Evolutionary conservation across 2,888 invertebrate species (phyloP).

Genomic region (Lochmaea capreae): DNA sequence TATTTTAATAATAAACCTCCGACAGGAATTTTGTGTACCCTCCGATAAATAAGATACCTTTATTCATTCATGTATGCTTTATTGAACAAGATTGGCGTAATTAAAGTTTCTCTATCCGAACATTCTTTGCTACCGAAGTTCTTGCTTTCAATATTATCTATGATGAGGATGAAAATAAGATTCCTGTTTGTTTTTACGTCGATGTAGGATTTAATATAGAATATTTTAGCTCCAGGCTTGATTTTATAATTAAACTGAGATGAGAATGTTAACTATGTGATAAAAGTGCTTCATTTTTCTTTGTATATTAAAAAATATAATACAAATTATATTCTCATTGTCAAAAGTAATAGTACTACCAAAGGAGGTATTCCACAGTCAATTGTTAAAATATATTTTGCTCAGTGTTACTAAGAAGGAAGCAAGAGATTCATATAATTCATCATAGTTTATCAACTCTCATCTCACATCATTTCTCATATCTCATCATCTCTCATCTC

Average conservation of each 20-base stretch:
- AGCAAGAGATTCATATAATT: too few species aligned
- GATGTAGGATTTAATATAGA: constrained; percentile 26
- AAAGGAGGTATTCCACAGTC: too few species aligned
- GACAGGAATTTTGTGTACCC: constrained; percentile 58
- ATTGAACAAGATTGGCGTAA: constrained; percentile 55
- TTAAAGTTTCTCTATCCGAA: constrained; percentile 48
- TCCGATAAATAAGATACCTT: constrained; percentile 57
- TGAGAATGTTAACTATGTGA: neutral
- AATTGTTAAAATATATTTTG: too few species aligned
- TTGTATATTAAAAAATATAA: too few species aligned
- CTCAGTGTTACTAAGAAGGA: too few species aligned
- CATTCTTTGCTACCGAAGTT: constrained; percentile 27
- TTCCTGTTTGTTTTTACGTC: constrained; percentile 28
- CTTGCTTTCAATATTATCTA: constrained; percentile 20
- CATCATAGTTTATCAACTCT: too few species aligned
- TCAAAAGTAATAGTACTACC: too few species aligned
- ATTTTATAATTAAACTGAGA: constrained; percentile 19
- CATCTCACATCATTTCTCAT: too few species aligned
- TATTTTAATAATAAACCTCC: constrained; percentile 59
- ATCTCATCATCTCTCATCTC: too few species aligned
- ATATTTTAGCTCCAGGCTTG: constrained; percentile 22
- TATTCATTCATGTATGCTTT: constrained; percentile 58
- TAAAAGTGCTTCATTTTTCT: neutral
- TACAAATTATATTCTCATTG: too few species aligned
- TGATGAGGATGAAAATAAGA: constrained; percentile 26